Evolutionary conservation across 2,888 invertebrate species (phyloP).

Genomic region (Sipha maydis): DNA sequence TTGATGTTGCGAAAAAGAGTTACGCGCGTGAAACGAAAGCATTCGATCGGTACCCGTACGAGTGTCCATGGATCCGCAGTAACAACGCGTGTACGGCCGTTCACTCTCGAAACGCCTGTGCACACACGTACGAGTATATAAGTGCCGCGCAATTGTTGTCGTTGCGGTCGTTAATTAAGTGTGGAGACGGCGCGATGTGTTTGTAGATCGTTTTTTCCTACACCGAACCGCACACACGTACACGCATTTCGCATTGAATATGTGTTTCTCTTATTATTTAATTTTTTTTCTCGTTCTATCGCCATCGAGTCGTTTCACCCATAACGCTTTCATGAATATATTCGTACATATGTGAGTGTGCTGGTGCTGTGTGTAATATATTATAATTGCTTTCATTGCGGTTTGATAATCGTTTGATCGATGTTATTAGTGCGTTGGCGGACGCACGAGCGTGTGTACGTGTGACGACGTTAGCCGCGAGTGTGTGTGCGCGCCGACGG

Average conservation of each 20-base stretch:
- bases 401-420: conserved; percentile 59
- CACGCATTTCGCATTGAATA: not conserved
- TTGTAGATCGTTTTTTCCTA: not conserved
- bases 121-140: too few relatives aligned
- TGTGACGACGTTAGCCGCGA: not conserved
- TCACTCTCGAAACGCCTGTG: too few relatives aligned
- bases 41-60: too few relatives aligned
- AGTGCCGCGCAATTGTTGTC: not conserved
- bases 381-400: conserved; percentile 49
- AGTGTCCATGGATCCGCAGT: too few relatives aligned
- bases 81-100: too few relatives aligned
- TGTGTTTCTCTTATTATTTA: not conserved
- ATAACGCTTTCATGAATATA: too few relatives aligned
- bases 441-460: not conserved
- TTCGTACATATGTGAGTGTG: not conserved
- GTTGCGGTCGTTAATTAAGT: not conserved
- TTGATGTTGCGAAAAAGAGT: too few relatives aligned
- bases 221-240: not conserved
- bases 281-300: not conserved
- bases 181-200: not conserved
- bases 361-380: not conserved
- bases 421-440: conserved; percentile 22
- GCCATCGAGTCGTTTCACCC: not conserved
- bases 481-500: not conserved
- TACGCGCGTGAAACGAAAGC: too few relatives aligned